Percentiles rank a stretch among this genome's conserved stretches.
phyloP scores from a whole-genome alignment of 2,888 invertebrate species.

The Aspidapion aeneum region DNA sequence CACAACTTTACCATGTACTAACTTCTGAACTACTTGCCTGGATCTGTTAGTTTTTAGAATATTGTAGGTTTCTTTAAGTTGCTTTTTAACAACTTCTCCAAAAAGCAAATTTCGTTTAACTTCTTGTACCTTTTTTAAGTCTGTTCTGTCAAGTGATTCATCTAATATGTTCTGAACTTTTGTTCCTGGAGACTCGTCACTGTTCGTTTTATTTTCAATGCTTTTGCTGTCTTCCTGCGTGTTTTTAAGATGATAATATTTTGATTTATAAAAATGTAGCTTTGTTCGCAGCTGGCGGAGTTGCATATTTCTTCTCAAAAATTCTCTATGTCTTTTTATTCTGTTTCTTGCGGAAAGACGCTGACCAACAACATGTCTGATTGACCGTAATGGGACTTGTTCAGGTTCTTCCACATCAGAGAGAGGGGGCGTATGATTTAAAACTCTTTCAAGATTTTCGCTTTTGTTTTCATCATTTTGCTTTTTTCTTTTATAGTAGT shows the following conservation, averaged over 20 bases:
- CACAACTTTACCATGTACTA: conserved; percentile 2
- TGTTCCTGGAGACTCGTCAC: background rate
- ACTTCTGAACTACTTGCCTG: conserved; percentile 1
- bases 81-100: background rate
- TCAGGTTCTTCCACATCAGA: background rate
- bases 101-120: background rate
- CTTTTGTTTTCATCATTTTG: background rate
- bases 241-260: background rate
- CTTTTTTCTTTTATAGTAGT: background rate
- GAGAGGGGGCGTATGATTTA: too few species aligned
- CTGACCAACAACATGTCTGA: background rate
- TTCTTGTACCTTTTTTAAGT: background rate
- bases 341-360: too few species aligned
- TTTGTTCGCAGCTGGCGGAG: too few species aligned
- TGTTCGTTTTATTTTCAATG: background rate
- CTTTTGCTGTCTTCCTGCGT: too few species aligned
- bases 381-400: background rate
- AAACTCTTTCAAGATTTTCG: background rate
- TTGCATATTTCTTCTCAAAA: too few species aligned
- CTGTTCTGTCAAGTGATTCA: background rate
- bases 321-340: too few species aligned
- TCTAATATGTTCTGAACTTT: background rate
- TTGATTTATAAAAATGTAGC: background rate
- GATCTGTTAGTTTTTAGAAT: background rate
- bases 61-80: background rate